Evolutionary conservation across 2,888 invertebrate genomes (phyloP).

Genomic region (Drosophila koepferae): DNA sequence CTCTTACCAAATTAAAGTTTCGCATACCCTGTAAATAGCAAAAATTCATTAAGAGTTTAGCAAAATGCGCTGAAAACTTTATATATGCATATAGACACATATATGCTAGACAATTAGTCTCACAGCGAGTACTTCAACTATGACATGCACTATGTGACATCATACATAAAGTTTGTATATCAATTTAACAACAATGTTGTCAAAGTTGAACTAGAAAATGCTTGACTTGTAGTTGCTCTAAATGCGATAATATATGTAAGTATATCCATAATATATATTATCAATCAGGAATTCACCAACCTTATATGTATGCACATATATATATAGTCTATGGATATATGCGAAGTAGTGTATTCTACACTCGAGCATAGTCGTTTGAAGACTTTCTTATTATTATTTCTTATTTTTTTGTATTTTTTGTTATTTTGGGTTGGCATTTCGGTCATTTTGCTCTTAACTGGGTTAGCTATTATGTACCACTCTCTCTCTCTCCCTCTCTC

Average conservation of each 20-base stretch:
- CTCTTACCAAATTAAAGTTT: slow-evolving; percentile 60
- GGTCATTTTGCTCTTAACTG: slow-evolving; percentile 43
- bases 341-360: not conserved
- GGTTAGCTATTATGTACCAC: slow-evolving; percentile 15
- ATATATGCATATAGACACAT: slow-evolving; percentile 10
- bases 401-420: not conserved
- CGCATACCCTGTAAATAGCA: slow-evolving; percentile 18
- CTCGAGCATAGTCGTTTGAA: not conserved
- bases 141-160: not conserved
- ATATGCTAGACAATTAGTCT: slow-evolving; percentile 16
- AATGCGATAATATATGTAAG: not conserved
- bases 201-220: not conserved
- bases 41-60: slow-evolving; percentile 15
- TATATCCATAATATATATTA: not conserved
- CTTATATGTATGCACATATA: not conserved
- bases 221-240: not conserved
- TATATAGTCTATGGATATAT: not conserved
- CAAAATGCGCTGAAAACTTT: slow-evolving; percentile 27
- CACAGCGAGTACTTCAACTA: not conserved
- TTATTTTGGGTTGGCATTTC: slow-evolving; percentile 18
- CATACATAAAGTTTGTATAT: not conserved
- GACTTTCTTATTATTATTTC: slow-evolving; percentile 19
- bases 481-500: not conserved
- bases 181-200: not conserved
- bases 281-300: not conserved